Conservation (phyloP, 1,140 invertebrate genomes). For the Drosophila ambigua region DNA sequence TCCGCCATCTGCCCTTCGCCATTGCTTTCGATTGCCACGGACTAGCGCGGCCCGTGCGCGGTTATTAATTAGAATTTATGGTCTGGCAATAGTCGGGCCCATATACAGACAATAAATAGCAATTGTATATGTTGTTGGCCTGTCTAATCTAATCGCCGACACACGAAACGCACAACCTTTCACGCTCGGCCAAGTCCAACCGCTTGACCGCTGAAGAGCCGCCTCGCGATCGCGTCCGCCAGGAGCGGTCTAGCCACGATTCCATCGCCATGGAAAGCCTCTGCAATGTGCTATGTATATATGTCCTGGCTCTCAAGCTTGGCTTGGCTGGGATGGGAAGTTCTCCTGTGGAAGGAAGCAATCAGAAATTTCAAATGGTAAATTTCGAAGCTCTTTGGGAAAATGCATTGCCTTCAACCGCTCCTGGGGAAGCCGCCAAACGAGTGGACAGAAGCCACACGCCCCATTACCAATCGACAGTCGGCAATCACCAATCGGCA, state of each 20-base stretch:
- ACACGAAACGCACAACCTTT: conserved; percentile 1
- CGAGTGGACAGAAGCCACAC: conserved; percentile 10
- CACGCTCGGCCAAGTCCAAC: neutral
- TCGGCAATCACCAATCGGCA: neutral
- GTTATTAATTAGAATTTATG: conserved; percentile 81
- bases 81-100: conserved; percentile 42
- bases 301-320: no score
- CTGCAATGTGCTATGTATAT: no score
- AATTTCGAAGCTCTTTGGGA: neutral
- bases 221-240: neutral
- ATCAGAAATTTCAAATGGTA: neutral
- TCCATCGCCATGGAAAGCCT: no score
- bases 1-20: conserved; percentile 25
- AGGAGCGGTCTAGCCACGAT: conserved; percentile 22
- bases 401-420: conserved; percentile 6
- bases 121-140: conserved; percentile 48
- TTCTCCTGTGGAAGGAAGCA: neutral
- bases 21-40: conserved; percentile 23
- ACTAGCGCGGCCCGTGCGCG: conserved; percentile 24
- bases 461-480: conserved; percentile 11
- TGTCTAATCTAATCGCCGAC: conserved; percentile 58
- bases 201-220: conserved; percentile 28
- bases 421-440: conserved; percentile 11
- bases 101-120: conserved; percentile 73
- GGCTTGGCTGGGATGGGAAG: no score